Evolutionary conservation across 1,140 invertebrate genomes (phyloP), one percentile per base, ranked within the genome.

Genomic region (Musca domestica): DNA sequence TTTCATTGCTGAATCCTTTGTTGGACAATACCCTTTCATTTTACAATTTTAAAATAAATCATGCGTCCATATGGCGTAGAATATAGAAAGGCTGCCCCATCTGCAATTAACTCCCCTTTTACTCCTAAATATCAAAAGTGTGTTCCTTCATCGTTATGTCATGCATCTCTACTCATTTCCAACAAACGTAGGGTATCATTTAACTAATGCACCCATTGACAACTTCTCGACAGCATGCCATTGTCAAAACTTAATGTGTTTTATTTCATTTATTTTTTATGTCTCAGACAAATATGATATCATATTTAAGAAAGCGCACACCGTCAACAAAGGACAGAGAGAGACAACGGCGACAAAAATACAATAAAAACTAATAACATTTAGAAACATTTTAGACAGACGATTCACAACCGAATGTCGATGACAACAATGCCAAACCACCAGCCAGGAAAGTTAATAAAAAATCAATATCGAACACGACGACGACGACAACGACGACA

Each of bases 281-380:
- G 4, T 41, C 34, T 61, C 56, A 61, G 56, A 61, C 56, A 61
- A 41, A 20, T 61, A 61, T 61, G 56, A 61, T 61, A 61, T 61
- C 56, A 61, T 61, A 61, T 61, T 61, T 61, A 61, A 41, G 20
- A 34, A 41, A 30, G 27, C 3, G 27, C 27, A 30, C 27, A 58
- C 12, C 15, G 4, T 14, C 10, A 54, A 23, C 22, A 54, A 23
- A 22, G 23, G 23, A 22, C 52, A 23, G 20, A 10, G 23, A 20
- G 30, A 30, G 30, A 58, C 12, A 58, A 41, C 34, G 34, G 34
- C 34, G 17, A 51, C 48, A 51, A 19, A 41, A n/a, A 61, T 41
- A 61, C 17, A 22, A 61, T 61, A 61, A 61, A 51, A 61, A 61
- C 56, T 61, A 61, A 61, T 61, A 61, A 61, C 56, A 20, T 61